Evolutionary conservation across 2,113 vertebrate genomes (phyloP).

Genomic region (Drymodes brunneopygia): DNA sequence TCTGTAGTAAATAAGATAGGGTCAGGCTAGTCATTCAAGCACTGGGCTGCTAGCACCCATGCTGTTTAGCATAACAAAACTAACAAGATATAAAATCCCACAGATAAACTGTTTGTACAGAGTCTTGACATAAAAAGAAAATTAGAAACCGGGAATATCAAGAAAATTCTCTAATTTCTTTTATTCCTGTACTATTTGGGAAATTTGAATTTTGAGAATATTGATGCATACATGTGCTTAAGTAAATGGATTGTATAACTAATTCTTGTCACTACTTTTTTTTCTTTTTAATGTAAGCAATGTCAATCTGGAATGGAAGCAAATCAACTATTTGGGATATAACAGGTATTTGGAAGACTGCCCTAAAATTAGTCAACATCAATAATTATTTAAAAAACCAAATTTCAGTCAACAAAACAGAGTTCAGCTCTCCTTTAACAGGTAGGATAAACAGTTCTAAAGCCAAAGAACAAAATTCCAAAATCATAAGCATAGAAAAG

Average conservation of each 20-base stretch:
- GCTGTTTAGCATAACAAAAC: not conserved
- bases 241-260: not conserved
- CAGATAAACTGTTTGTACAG: not conserved
- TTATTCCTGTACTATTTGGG: not conserved
- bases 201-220: not conserved
- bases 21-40: not conserved
- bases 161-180: not conserved
- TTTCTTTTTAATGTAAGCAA: not conserved
- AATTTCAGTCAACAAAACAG: not conserved
- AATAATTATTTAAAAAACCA: not conserved
- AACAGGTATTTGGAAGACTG: not conserved
- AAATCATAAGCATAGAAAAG: not conserved
- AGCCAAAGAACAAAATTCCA: not conserved
- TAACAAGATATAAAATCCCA: not conserved
- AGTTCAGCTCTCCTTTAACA: not conserved
- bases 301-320: not conserved
- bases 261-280: not conserved
- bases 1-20: not conserved
- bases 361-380: not conserved
- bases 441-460: not conserved
- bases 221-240: not conserved
- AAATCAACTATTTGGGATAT: not conserved
- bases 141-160: rapidly evolving
- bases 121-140: not conserved
- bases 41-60: not conserved